Evolutionary conservation across 2,888 invertebrate genomes (phyloP).

Genomic region (Campaea margaritaria): DNA sequence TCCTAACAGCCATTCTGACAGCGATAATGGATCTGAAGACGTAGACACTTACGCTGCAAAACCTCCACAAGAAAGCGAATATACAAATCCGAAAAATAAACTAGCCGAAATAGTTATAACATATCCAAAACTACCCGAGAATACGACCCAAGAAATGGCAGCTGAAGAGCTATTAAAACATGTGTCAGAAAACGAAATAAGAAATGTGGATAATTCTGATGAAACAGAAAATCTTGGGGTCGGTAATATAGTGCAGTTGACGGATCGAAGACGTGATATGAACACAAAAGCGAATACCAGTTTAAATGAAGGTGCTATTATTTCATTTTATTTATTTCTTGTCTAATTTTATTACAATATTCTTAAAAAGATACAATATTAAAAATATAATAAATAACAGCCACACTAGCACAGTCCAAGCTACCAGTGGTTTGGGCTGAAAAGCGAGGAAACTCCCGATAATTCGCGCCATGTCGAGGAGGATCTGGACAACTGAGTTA

Average conservation of each 20-base stretch:
- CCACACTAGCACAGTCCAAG: too few species aligned
- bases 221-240: neutral
- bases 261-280: neutral
- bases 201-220: conserved; percentile 14
- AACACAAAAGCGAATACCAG: neutral
- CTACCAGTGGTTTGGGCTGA: too few species aligned
- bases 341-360: too few species aligned
- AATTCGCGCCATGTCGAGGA: too few species aligned
- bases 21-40: neutral
- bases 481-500: too few species aligned
- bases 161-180: conserved; percentile 7
- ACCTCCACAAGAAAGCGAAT: neutral
- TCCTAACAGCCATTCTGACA: neutral
- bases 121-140: too few species aligned
- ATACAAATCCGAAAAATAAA: neutral
- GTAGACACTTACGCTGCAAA: neutral
- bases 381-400: too few species aligned
- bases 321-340: too few species aligned
- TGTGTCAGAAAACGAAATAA: conserved; percentile 42
- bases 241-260: too few species aligned
- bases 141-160: neutral
- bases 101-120: conserved; percentile 13
- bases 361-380: too few species aligned
- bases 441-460: too few species aligned
- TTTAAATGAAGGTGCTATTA: neutral